These are phyloP conservation scores for Charina bottae DNA, from an alignment of 2,113 vertebrate species.

Conservation along the genomic window DNA sequence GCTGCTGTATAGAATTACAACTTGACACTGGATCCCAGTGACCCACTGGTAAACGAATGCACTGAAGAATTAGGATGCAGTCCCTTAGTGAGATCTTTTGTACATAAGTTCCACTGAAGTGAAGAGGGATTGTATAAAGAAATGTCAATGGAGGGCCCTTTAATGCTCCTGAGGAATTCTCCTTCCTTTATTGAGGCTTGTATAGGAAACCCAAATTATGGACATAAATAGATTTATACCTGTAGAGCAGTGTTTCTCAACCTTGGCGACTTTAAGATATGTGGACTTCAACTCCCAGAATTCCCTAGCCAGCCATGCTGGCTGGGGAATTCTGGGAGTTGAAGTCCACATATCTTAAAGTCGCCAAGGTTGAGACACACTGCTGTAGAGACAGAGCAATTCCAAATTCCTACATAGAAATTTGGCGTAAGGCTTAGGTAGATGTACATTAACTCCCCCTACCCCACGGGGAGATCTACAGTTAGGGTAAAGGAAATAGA, in stretches of 20 bases:
- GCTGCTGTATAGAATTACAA: slow-evolving; percentile 53
- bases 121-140: not conserved
- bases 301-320: no score
- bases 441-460: slow-evolving; percentile 25
- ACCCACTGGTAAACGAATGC: slow-evolving; percentile 46
- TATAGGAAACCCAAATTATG: not conserved
- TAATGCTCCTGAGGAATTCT: not conserved
- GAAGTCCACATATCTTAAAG: no score
- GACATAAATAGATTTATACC: not conserved
- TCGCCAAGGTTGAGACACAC: no score
- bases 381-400: not conserved
- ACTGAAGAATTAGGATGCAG: not conserved
- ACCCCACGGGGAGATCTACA: not conserved
- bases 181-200: not conserved
- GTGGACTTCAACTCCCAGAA: no score
- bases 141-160: not conserved
- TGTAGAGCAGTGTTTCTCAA: no score
- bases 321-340: no score
- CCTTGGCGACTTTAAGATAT: no score
- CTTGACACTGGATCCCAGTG: slow-evolving; percentile 58
- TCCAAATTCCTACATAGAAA: slow-evolving; percentile 52
- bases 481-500: slow-evolving; percentile 17
- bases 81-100: not conserved
- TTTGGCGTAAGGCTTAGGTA: slow-evolving; percentile 63
- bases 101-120: not conserved